Conservation (phyloP, 2,888 invertebrate species). For the Drosophila conformis region DNA sequence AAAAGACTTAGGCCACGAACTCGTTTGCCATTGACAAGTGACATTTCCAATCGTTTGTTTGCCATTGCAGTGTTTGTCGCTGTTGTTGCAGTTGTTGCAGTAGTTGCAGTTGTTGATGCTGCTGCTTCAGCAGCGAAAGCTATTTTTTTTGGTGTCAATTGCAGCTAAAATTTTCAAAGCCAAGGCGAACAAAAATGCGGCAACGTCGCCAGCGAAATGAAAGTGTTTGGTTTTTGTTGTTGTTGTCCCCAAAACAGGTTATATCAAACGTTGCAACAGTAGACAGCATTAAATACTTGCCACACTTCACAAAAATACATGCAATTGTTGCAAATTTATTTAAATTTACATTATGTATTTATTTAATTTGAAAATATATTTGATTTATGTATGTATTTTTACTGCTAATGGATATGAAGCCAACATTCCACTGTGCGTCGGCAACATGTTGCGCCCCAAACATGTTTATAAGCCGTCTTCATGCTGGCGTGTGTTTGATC, state of each 20-base stretch:
- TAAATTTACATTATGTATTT: slow-evolving; percentile 5
- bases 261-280: slow-evolving; percentile 48
- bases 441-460: slow-evolving; percentile 60
- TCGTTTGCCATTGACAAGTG: slow-evolving; percentile 72
- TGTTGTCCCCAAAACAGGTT: slow-evolving; percentile 58
- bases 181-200: slow-evolving; percentile 48
- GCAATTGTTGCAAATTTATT: slow-evolving; percentile 5
- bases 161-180: slow-evolving; percentile 70
- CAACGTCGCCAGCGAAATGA: slow-evolving; percentile 61
- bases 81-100: neutral
- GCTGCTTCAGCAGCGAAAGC: slow-evolving; percentile 63
- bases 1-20: slow-evolving; percentile 78
- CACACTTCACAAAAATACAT: slow-evolving; percentile 17
- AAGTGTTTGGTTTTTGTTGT: slow-evolving; percentile 66
- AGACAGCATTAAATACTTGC: slow-evolving; percentile 40
- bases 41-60: slow-evolving; percentile 43
- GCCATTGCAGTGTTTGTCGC: slow-evolving; percentile 30
- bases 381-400: neutral
- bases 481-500: slow-evolving; percentile 13
- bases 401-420: neutral
- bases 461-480: slow-evolving; percentile 46
- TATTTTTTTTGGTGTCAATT: slow-evolving; percentile 73
- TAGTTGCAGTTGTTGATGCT: slow-evolving; percentile 14
- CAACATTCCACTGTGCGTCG: slow-evolving; percentile 30
- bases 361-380: slow-evolving; percentile 16